Evolutionary conservation across 1,140 invertebrate genomes (phyloP).

Genomic region (Papilio polytes): DNA sequence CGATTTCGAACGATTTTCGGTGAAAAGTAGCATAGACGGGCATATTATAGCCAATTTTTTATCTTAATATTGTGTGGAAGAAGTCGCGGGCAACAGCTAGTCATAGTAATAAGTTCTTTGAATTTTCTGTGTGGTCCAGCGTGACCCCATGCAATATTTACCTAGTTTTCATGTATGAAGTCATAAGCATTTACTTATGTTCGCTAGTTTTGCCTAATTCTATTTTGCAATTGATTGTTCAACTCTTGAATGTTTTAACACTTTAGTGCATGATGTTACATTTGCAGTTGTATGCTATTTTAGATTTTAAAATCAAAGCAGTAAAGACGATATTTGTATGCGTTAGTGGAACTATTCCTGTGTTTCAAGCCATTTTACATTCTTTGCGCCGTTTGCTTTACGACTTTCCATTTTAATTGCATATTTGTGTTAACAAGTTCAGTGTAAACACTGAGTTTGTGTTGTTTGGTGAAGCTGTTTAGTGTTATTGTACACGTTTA

Average conservation of each 20-base stretch:
- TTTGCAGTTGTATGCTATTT: background rate
- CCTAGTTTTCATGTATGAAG: background rate
- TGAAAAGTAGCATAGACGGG: no score
- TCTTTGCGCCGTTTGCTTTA: constrained; percentile 18
- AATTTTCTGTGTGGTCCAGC: background rate
- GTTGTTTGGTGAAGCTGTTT: background rate
- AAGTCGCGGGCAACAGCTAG: no score
- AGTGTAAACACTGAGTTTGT: constrained; percentile 1
- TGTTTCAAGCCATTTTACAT: background rate
- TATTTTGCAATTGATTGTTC: constrained; percentile 23
- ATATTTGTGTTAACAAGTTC: constrained; percentile 26
- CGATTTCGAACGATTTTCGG: no score
- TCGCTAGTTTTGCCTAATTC: background rate
- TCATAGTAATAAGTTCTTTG: background rate
- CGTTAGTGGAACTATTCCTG: background rate
- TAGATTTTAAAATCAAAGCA: background rate
- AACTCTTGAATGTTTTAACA: constrained; percentile 4
- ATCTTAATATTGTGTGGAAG: no score
- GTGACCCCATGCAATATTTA: background rate
- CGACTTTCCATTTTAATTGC: constrained; percentile 27
- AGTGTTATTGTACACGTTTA: background rate
- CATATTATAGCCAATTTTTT: no score
- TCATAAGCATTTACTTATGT: background rate
- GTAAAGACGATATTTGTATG: background rate
- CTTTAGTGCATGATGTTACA: background rate